A percentile compares a stretch with the other conserved stretches of the same genome.
Evolutionary conservation across 1,140 invertebrate species (phyloP).

Genomic region (Bombus superbus): DNA sequence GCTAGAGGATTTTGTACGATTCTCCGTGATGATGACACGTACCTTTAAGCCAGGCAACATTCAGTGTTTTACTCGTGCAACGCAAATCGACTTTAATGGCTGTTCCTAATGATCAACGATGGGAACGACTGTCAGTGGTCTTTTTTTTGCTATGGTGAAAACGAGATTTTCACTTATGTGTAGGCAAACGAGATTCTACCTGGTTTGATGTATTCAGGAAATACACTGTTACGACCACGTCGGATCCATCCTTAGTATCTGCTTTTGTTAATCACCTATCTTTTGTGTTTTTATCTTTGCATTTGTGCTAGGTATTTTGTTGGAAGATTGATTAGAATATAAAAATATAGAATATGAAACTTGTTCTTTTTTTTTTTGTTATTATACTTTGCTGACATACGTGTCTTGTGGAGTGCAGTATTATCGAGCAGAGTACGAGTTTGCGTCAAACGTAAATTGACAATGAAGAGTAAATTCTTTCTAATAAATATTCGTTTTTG

Average conservation of each 20-base stretch:
- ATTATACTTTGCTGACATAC: not conserved
- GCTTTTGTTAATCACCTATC: not conserved
- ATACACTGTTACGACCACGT: slow-evolving; percentile 5
- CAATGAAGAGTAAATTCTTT: not conserved
- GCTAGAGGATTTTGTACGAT: slow-evolving; percentile 9
- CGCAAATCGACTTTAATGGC: slow-evolving; percentile 66
- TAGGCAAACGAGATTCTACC: slow-evolving; percentile 59
- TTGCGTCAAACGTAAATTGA: not conserved
- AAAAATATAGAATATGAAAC: not conserved
- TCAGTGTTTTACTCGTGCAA: slow-evolving; percentile 54
- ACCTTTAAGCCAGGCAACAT: slow-evolving; percentile 10
- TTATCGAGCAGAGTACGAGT: not conserved
- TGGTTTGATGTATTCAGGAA: slow-evolving; percentile 22
- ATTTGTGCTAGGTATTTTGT: not conserved
- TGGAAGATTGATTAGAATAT: not conserved
- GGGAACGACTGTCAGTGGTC: slow-evolving; percentile 46
- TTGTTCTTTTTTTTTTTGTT: not conserved
- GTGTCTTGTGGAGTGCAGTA: not conserved
- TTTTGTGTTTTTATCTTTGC: not conserved
- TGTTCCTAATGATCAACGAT: slow-evolving; percentile 65
- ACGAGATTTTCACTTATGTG: slow-evolving; percentile 60
- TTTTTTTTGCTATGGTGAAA: slow-evolving; percentile 49
- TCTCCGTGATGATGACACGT: slow-evolving; percentile 43
- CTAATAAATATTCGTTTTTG: not conserved
- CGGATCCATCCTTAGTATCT: not conserved